phyloP scores from a whole-genome alignment of 2,888 invertebrate genomes.

The Sepiola atlantica region DNA sequence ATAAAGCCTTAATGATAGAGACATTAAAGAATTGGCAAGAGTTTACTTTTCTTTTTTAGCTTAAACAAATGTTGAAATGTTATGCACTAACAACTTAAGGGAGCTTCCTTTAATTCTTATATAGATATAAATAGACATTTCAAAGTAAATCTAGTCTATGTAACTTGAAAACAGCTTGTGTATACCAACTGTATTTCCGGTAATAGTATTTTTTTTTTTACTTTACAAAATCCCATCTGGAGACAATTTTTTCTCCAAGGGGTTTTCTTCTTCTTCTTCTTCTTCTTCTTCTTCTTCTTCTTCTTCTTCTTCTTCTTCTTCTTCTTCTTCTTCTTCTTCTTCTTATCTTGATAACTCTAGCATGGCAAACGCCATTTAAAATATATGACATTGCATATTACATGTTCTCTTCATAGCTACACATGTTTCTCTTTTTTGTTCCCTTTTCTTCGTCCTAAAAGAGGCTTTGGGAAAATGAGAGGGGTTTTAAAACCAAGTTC shows the following conservation, averaged over 20 bases:
- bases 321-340: neutral
- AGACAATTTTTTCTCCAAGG: neutral
- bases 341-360: slow-evolving; percentile 6
- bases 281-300: neutral
- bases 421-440: neutral
- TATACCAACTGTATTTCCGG: neutral
- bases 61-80: neutral
- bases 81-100: neutral
- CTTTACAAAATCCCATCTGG: neutral
- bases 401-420: neutral
- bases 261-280: neutral
- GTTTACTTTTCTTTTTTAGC: no score
- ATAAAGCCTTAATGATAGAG: neutral
- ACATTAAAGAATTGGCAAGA: neutral
- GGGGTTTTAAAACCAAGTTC: neutral
- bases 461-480: neutral
- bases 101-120: neutral
- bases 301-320: neutral
- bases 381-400: neutral
- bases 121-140: neutral
- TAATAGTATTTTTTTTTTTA: neutral
- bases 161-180: neutral
- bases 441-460: neutral
- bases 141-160: neutral
- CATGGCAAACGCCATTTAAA: neutral